phyloP scores from a whole-genome alignment of 1,140 invertebrate genomes.

The Nasonia longicornis region DNA sequence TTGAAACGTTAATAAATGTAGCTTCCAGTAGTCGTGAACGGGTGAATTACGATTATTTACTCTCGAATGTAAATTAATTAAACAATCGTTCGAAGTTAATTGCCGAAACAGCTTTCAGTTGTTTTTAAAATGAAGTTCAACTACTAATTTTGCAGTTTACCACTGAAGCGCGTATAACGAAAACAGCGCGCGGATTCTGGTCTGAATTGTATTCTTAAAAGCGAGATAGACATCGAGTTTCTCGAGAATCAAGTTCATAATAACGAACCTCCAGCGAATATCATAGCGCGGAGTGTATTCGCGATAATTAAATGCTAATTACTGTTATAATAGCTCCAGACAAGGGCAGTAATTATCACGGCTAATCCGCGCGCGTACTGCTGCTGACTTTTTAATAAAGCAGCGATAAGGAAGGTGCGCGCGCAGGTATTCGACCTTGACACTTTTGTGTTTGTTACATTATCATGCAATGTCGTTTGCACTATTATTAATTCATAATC shows the following conservation, averaged over 20 bases:
- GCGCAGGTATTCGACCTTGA: conserved; percentile 34
- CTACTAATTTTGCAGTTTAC: conserved; percentile 2
- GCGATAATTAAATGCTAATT: conserved; percentile 47
- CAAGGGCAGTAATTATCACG: conserved; percentile 47
- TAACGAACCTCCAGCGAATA: conserved; percentile 24
- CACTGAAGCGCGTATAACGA: background rate
- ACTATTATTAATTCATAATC: conserved; percentile 32
- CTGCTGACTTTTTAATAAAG: conserved; percentile 33
- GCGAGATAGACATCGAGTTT: conserved; percentile 35
- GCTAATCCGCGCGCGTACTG: conserved; percentile 6
- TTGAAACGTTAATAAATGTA: background rate
- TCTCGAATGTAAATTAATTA: background rate
- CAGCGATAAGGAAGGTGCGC: conserved; percentile 37
- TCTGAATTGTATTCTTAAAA: conserved; percentile 18
- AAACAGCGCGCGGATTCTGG: background rate
- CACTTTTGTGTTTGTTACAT: conserved; percentile 40
- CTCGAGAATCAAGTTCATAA: conserved; percentile 39
- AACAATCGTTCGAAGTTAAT: background rate
- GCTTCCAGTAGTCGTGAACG: background rate
- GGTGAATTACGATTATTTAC: background rate
- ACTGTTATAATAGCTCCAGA: conserved; percentile 36
- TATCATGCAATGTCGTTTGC: conserved; percentile 33
- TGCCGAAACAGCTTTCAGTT: conserved; percentile 1
- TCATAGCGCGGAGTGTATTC: conserved; percentile 8
- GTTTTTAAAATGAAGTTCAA: background rate